These are phyloP conservation scores for Tursiops truncatus DNA, from an alignment of 2,113 vertebrate genomes.

Conservation along the genomic window DNA sequence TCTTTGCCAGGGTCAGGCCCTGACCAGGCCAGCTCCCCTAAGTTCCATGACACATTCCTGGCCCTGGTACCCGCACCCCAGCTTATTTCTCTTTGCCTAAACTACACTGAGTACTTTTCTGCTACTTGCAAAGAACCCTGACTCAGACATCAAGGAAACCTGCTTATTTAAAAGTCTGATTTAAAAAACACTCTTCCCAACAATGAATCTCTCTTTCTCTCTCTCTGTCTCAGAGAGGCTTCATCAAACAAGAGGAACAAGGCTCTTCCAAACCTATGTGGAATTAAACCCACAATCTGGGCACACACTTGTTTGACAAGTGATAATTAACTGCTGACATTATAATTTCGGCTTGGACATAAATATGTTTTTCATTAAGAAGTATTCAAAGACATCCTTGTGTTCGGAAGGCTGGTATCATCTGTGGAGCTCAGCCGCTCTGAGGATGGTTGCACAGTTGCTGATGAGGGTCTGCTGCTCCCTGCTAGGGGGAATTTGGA, in stretches of 20 bases:
- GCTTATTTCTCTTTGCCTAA: not conserved
- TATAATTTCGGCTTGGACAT: slow-evolving; percentile 71
- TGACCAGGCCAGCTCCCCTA: not conserved
- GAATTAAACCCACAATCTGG: slow-evolving; percentile 64
- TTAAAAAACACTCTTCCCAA: not conserved
- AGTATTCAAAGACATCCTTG: slow-evolving; percentile 38
- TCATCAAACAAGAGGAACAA: not conserved
- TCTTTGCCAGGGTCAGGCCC: not conserved
- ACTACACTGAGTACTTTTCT: not conserved
- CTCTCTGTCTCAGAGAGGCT: not conserved
- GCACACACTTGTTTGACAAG: slow-evolving; percentile 75
- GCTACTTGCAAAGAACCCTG: not conserved
- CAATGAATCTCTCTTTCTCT: not conserved
- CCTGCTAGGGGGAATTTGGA: not conserved
- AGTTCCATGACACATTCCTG: not conserved
- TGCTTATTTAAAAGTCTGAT: slow-evolving; percentile 42
- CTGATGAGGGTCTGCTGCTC: accelerated
- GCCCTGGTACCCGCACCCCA: accelerated
- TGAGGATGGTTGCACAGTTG: not conserved
- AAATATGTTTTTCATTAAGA: slow-evolving; percentile 75
- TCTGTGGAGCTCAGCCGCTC: not conserved
- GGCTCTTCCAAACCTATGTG: not conserved
- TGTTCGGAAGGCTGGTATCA: not conserved
- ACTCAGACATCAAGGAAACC: slow-evolving; percentile 24
- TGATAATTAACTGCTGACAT: slow-evolving; percentile 84